These are phyloP conservation scores for Asobara japonica DNA, from an alignment of 1,140 invertebrate species.

Conservation along the genomic window DNA sequence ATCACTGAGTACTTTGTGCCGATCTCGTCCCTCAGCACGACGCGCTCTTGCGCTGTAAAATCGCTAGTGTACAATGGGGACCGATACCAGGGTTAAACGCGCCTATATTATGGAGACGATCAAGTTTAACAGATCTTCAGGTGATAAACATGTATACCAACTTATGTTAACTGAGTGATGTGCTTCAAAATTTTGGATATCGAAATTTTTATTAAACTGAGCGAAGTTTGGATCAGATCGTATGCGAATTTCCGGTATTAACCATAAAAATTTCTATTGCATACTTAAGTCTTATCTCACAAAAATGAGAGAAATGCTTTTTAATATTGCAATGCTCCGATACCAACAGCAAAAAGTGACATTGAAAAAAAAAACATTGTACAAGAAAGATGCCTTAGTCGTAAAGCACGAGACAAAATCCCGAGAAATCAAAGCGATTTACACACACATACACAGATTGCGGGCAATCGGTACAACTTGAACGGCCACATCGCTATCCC, in stretches of 20 bases:
- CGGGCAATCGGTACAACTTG: neutral
- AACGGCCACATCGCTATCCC: neutral
- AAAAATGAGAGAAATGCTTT: no score
- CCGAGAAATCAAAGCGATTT: slow-evolving; percentile 11
- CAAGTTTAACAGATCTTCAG: neutral
- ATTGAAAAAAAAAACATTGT: neutral
- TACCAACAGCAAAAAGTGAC: neutral
- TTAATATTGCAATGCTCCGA: no score
- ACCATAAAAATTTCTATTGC: no score
- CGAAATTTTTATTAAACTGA: no score
- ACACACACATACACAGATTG: neutral
- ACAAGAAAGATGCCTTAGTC: neutral
- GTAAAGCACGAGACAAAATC: slow-evolving; percentile 10
- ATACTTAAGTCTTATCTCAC: no score
- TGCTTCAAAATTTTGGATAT: no score
- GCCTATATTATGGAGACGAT: slow-evolving; percentile 13
- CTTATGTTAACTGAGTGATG: no score
- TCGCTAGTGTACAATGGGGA: neutral
- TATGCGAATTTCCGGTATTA: no score
- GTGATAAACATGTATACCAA: no score
- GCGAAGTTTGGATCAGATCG: no score
- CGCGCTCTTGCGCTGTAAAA: slow-evolving; percentile 6
- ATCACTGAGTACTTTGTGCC: slow-evolving; percentile 52
- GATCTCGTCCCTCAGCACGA: slow-evolving; percentile 12
- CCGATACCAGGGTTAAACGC: neutral